A percentile compares a stretch with the other conserved stretches of the same genome.
These are phyloP conservation scores for Alauda arvensis DNA, from an alignment of 2,797 vertebrate genomes.

Conservation along the genomic window DNA sequence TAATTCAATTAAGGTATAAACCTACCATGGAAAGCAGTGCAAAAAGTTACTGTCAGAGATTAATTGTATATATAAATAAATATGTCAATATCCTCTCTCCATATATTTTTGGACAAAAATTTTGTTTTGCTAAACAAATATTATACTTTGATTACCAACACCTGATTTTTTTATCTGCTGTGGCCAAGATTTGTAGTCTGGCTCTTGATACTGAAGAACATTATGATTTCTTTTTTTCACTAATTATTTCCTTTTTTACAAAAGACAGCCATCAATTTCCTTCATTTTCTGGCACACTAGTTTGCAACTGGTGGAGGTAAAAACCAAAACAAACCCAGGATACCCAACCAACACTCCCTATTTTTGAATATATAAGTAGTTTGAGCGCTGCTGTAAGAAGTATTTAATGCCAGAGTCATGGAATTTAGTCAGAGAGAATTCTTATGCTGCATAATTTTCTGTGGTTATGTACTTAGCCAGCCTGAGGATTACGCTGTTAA, in stretches of 20 bases:
- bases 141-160: neutral
- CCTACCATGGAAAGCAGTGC: neutral
- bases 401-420: neutral
- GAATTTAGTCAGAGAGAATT: neutral
- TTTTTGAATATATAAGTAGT: neutral
- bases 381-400: neutral
- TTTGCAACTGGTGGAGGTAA: neutral
- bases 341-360: neutral
- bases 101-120: neutral
- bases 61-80: neutral
- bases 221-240: neutral
- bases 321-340: neutral
- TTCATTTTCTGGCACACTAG: neutral
- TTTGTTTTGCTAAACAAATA: neutral
- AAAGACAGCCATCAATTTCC: neutral
- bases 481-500: neutral
- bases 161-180: neutral
- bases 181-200: neutral
- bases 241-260: neutral
- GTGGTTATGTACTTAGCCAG: neutral
- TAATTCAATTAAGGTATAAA: neutral
- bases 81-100: neutral
- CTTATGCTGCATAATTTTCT: accelerated
- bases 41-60: neutral
- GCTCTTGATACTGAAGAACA: neutral